Evolutionary conservation across 2,888 invertebrate genomes (phyloP), one percentile per base, ranked within the genome.

Genomic region (Chrysotoxum bicinctum): DNA sequence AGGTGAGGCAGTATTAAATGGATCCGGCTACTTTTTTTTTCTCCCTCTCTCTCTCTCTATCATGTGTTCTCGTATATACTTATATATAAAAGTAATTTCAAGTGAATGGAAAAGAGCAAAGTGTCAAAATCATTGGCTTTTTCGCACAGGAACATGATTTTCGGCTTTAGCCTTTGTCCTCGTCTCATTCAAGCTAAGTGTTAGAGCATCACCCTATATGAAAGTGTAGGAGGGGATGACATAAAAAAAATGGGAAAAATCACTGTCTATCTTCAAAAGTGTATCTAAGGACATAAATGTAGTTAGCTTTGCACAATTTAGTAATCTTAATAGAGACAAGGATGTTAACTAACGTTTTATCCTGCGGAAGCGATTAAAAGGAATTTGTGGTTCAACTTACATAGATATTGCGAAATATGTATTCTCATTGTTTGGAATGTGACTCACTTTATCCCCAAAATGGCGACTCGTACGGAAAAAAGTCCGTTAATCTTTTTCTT

Each of bases 91-190:
- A 80, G 72, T 73, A 58, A 80, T 76, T 85, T 76, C 56, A 72
- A 85, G 72, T 76, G 85, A 80, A 85, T 85, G 68, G 73, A 58
- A 37, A 35, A 37, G 58, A 80, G 80, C 73, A 80, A 80, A 85
- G 85, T 85, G 85, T 85, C 85, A 80, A 76, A 85, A 80, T 85
- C 85, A 85, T 85, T 85, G 85, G 80, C 72, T 58, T 58, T 58
- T 58, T 58, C 58, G 37, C 58, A 79, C 75, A 84, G 75, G 66
- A 84, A 79, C 75, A 84, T 84, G 84, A 84, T 79, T 79, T 79
- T 84, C 72, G 79, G 70, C 84, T 85, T 80, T 76, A 60, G 76
- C 62, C 80, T 72, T 80, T 85, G 75, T 80, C 70, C 75, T 58
- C 14, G 8, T 14, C 14, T 37, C 35, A 37, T 56, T 58, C 26